Conservation (phyloP, 2,888 invertebrate genomes). For the Sicus ferrugineus region DNA sequence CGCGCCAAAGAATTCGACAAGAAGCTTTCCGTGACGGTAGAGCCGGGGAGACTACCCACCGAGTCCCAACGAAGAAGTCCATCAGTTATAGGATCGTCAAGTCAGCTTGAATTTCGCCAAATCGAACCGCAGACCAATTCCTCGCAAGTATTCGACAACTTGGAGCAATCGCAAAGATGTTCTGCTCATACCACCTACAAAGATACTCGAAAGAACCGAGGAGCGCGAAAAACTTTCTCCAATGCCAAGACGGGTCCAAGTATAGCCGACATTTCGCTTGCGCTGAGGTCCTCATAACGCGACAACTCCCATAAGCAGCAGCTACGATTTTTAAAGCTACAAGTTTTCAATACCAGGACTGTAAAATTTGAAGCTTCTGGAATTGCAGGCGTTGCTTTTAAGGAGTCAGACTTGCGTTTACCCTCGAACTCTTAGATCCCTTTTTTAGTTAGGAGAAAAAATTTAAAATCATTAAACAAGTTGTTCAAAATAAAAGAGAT, state of each 20-base stretch:
- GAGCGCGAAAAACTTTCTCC: background rate
- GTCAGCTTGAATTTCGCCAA: background rate
- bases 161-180: background rate
- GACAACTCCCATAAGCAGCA: background rate
- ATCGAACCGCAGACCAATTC: background rate
- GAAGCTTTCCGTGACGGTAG: background rate
- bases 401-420: too few relatives aligned
- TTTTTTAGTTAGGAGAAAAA: too few relatives aligned
- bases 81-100: background rate
- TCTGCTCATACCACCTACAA: background rate
- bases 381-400: background rate
- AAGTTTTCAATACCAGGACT: background rate
- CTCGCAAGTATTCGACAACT: background rate
- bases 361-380: background rate
- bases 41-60: background rate
- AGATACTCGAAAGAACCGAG: background rate
- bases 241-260: constrained; percentile 23
- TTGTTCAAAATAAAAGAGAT: too few relatives aligned
- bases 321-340: background rate
- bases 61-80: background rate
- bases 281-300: background rate
- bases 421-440: too few relatives aligned
- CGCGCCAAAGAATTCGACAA: background rate
- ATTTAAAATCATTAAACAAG: too few relatives aligned
- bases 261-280: constrained; percentile 2